Percentiles rank a stretch among this genome's conserved stretches.
Conservation (phyloP, 2,888 invertebrate genomes). For the Nephrotoma guestfalica region DNA sequence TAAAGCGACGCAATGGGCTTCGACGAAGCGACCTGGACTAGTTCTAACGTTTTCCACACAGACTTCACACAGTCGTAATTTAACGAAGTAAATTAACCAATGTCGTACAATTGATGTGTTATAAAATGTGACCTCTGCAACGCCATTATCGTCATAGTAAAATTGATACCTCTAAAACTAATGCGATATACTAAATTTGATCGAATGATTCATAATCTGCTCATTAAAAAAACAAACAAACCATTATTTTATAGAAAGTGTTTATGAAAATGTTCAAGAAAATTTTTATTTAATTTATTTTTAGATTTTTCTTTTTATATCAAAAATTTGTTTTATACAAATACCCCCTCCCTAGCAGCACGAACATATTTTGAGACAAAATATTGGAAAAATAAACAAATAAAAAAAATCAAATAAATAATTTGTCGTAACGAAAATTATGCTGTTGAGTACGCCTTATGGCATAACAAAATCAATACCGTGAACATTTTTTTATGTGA, state of each 20-base stretch:
- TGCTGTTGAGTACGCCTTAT: too few species aligned
- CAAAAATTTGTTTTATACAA: neutral
- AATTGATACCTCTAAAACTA: neutral
- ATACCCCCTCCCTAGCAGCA: neutral
- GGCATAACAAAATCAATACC: too few species aligned
- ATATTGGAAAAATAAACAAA: neutral
- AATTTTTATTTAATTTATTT: neutral
- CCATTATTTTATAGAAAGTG: neutral
- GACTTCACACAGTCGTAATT: too few species aligned
- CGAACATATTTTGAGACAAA: neutral
- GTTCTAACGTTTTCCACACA: too few species aligned
- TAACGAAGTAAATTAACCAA: too few species aligned
- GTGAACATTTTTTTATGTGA: too few species aligned
- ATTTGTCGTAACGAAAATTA: too few species aligned
- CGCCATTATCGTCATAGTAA: neutral
- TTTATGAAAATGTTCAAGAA: neutral
- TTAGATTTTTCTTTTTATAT: neutral
- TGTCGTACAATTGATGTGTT: too few species aligned
- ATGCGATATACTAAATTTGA: neutral
- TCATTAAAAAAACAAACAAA: neutral
- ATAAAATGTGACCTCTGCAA: too few species aligned
- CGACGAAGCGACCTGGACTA: too few species aligned
- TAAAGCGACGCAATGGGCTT: too few species aligned
- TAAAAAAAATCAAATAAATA: too few species aligned
- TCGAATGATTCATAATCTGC: neutral